Evolutionary conservation across 1,140 invertebrate genomes (phyloP).

Genomic region (Hycleus cichorii): DNA sequence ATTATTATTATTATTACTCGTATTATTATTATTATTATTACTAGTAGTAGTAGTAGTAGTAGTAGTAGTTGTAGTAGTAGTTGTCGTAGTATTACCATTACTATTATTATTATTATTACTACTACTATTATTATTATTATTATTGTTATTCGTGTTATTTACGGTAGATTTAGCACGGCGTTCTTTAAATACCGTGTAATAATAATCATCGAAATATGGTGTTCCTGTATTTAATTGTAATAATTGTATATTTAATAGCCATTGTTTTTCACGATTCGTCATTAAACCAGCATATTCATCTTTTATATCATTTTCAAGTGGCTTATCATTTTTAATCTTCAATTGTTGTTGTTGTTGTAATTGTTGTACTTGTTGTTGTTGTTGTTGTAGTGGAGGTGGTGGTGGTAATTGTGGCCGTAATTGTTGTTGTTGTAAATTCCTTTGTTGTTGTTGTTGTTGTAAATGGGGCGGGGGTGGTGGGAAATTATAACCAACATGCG

Average conservation of each 20-base stretch:
- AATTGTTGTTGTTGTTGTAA: slow-evolving; percentile 29
- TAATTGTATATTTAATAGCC: slow-evolving; percentile 88
- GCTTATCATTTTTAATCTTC: slow-evolving; percentile 17
- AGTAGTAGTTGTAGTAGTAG: no score
- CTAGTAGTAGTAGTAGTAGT: not conserved
- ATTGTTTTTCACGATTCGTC: slow-evolving; percentile 85
- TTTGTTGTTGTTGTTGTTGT: slow-evolving; percentile 13
- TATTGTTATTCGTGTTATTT: slow-evolving; percentile 33
- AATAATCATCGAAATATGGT: slow-evolving; percentile 80
- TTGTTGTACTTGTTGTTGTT: slow-evolving; percentile 39
- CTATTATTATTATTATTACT: not conserved
- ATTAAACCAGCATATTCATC: slow-evolving; percentile 87
- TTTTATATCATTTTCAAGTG: slow-evolving; percentile 29
- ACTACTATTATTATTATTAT: slow-evolving; percentile 38
- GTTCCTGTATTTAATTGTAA: slow-evolving; percentile 80
- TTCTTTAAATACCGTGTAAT: slow-evolving; percentile 65
- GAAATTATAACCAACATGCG: slow-evolving; percentile 28
- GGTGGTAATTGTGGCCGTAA: slow-evolving; percentile 1
- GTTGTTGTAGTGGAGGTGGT: slow-evolving; percentile 15
- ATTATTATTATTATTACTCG: not conserved
- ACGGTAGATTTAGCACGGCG: slow-evolving; percentile 42
- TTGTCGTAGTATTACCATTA: not conserved
- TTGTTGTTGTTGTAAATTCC: slow-evolving; percentile 12
- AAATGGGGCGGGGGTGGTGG: slow-evolving; percentile 32
- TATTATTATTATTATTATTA: not conserved